These are phyloP conservation scores for Morpho deidamia DNA, from an alignment of 2,888 invertebrate genomes.

Conservation along the genomic window DNA sequence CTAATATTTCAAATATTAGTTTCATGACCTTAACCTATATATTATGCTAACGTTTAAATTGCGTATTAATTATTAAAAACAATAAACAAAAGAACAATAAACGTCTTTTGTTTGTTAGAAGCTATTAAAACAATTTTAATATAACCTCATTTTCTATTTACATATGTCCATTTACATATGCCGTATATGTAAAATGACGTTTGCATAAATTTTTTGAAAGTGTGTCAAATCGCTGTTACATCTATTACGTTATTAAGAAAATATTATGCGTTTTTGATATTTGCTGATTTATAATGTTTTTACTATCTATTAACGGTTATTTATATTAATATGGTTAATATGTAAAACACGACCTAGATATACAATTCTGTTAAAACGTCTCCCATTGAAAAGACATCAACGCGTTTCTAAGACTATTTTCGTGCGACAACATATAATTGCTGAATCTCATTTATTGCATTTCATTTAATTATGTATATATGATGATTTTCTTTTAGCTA, in stretches of 20 bases:
- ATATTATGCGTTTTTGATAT: slow-evolving; percentile 1
- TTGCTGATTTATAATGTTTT: background rate
- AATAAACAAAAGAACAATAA: too few relatives aligned
- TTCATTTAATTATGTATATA: background rate
- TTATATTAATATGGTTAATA: background rate
- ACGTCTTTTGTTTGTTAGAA: too few relatives aligned
- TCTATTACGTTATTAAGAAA: slow-evolving; percentile 8
- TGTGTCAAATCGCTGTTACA: slow-evolving; percentile 4
- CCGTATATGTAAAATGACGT: background rate
- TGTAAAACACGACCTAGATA: slow-evolving; percentile 5
- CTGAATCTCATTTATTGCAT: background rate
- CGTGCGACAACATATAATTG: background rate
- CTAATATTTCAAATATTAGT: too few relatives aligned
- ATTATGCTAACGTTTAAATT: too few relatives aligned
- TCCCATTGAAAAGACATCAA: slow-evolving; percentile 56
- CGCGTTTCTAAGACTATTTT: slow-evolving; percentile 23
- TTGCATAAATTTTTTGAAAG: slow-evolving; percentile 7
- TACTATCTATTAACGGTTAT: background rate
- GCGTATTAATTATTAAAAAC: too few relatives aligned
- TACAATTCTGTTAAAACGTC: background rate
- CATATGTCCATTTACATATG: slow-evolving; percentile 4
- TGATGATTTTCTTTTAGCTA: too few relatives aligned
- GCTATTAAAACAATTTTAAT: background rate
- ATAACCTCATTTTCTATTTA: slow-evolving; percentile 3
- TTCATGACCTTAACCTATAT: too few relatives aligned